phyloP scores from a whole-genome alignment of 2,113 vertebrate genomes.

The Mus pahari region DNA sequence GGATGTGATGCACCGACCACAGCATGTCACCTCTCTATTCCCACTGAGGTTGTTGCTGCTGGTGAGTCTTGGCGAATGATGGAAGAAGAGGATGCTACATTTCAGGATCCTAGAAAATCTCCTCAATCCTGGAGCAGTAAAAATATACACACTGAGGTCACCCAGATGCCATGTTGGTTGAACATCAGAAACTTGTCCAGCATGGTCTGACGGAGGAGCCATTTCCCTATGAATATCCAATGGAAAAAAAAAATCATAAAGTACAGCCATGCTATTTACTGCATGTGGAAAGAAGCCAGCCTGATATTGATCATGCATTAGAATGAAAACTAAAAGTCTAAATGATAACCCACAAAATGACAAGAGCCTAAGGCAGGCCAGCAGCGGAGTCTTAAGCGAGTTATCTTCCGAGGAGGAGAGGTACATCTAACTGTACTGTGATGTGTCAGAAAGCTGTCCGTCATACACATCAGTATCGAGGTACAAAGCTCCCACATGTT shows the following conservation, averaged over 20 bases:
- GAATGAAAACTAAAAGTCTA: conserved; percentile 56
- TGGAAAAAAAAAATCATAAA: conserved; percentile 38
- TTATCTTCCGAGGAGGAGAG: background rate
- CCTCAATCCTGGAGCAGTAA: background rate
- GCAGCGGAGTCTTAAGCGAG: background rate
- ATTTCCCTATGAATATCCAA: background rate
- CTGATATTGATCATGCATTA: background rate
- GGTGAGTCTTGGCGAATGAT: background rate
- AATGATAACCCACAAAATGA: background rate
- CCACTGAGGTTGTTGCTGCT: background rate
- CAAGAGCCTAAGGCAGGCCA: background rate
- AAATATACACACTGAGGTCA: background rate
- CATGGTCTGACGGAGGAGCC: conserved; percentile 29
- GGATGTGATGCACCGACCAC: rapidly evolving
- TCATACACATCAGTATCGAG: background rate
- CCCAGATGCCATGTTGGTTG: background rate
- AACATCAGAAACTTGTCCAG: background rate
- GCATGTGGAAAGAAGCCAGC: conserved; percentile 4
- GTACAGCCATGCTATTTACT: conserved; percentile 37
- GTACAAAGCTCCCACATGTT: background rate
- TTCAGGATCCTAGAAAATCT: background rate
- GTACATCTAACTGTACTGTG: background rate
- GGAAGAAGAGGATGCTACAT: background rate
- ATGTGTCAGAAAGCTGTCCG: background rate
- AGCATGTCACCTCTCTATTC: background rate